These are phyloP conservation scores for Parazoanthus swiftii DNA, from an alignment of 92 coral and sea anemone genomes.

Conservation along the genomic window DNA sequence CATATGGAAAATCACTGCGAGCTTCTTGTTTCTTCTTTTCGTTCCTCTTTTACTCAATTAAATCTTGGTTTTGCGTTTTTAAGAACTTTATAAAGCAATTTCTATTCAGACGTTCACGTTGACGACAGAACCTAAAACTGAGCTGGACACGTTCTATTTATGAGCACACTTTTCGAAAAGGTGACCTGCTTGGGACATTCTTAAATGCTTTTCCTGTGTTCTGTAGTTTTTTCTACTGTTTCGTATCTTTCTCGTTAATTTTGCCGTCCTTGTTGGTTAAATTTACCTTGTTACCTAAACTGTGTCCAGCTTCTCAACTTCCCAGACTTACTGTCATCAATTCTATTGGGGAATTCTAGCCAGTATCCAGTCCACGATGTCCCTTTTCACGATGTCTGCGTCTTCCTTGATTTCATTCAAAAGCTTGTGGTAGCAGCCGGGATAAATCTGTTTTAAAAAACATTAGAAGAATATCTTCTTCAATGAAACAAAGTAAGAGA, in stretches of 20 bases:
- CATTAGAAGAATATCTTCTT: background rate
- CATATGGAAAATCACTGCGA: background rate
- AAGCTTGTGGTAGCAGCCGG: slow-evolving; percentile 79
- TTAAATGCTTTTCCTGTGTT: too few relatives aligned
- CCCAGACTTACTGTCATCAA: background rate
- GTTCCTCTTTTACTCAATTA: background rate
- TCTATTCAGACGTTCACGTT: too few relatives aligned
- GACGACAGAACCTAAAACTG: too few relatives aligned
- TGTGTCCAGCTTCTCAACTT: background rate
- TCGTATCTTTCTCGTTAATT: too few relatives aligned
- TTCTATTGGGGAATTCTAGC: slow-evolving; percentile 53
- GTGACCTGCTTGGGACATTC: too few relatives aligned
- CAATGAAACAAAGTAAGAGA: background rate
- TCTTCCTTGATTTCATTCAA: slow-evolving; percentile 73
- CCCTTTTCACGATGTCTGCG: slow-evolving; percentile 55
- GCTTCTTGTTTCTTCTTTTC: background rate
- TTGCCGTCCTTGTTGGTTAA: too few relatives aligned
- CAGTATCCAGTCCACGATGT: slow-evolving; percentile 76
- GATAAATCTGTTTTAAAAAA: slow-evolving; percentile 59
- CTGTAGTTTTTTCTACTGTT: too few relatives aligned
- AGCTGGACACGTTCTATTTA: too few relatives aligned
- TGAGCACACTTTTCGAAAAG: too few relatives aligned
- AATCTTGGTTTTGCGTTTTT: too few relatives aligned
- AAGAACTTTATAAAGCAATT: too few relatives aligned
- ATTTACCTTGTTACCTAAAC: background rate